Evolutionary conservation across 2,113 vertebrate species (phyloP).

Genomic region (Gadus macrocephalus): DNA sequence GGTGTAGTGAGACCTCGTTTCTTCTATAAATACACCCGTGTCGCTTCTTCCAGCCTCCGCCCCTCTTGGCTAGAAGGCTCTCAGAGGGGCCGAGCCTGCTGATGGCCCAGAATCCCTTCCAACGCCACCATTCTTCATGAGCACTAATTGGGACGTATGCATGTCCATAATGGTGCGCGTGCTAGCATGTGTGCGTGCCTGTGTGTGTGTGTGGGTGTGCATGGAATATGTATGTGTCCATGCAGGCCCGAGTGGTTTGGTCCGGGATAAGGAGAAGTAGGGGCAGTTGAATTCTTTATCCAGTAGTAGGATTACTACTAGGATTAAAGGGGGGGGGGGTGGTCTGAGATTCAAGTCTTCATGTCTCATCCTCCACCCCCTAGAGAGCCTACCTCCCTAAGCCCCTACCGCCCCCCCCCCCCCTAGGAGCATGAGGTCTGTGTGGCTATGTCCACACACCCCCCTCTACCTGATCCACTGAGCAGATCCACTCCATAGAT

Average conservation of each 20-base stretch:
- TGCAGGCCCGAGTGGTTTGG: conserved; percentile 16
- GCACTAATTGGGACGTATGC: conserved; percentile 70
- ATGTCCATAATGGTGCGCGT: conserved; percentile 41
- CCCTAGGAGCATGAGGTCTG: neutral
- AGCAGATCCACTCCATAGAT: neutral
- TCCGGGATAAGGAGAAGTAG: conserved; percentile 51
- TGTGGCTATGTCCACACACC: conserved; percentile 8
- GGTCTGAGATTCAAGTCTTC: conserved; percentile 38
- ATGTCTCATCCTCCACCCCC: conserved; percentile 39
- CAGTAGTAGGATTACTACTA: conserved; percentile 67
- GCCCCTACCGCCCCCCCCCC: conserved; percentile 18
- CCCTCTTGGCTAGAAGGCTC: conserved; percentile 68
- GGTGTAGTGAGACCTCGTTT: conserved; percentile 79
- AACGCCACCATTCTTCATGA: conserved; percentile 58
- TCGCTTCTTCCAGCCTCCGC: conserved; percentile 59
- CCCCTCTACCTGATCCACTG: neutral
- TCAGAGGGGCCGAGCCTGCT: conserved; percentile 69
- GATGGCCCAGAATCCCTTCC: conserved; percentile 76
- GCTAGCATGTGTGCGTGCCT: neutral
- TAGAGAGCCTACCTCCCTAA: conserved; percentile 47
- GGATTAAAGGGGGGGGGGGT: conserved; percentile 60
- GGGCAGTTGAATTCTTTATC: conserved; percentile 65
- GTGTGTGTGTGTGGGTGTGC: conserved; percentile 2
- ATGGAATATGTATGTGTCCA: conserved; percentile 13
- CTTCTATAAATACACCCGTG: conserved; percentile 75